Percentiles rank a stretch among this genome's conserved stretches.
These are phyloP conservation scores for Lepilemur ruficaudatus DNA, from an alignment of 2,797 vertebrate species.

Conservation along the genomic window DNA sequence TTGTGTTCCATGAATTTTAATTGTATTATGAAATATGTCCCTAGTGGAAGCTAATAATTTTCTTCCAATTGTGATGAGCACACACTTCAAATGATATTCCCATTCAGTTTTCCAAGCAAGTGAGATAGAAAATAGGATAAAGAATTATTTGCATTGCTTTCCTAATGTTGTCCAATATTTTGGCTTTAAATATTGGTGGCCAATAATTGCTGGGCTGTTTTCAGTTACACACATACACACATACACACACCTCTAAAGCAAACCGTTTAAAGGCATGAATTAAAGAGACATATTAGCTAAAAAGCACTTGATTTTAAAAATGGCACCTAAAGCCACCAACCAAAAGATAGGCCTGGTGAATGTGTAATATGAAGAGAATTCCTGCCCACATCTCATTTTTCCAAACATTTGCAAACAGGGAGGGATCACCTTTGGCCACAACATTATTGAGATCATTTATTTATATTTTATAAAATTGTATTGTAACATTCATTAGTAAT, in stretches of 20 bases:
- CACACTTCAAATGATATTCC: background rate
- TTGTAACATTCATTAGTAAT: background rate
- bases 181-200: background rate
- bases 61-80: background rate
- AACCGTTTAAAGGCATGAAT: background rate
- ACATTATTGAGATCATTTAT: background rate
- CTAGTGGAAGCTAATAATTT: background rate
- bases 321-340: background rate
- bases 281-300: background rate
- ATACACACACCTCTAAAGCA: background rate
- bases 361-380: background rate
- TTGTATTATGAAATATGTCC: background rate
- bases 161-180: background rate
- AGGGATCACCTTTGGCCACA: background rate
- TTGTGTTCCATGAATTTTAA: constrained; percentile 25
- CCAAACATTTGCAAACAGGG: background rate
- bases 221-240: background rate
- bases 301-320: background rate
- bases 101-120: constrained; percentile 22
- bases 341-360: background rate
- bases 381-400: background rate
- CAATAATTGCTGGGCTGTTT: background rate
- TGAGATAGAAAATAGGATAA: constrained; percentile 12
- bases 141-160: background rate
- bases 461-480: background rate